Base-by-base conservation (phyloP, 2,888 invertebrate species). In the Dermolepida albohirtum region DNA sequence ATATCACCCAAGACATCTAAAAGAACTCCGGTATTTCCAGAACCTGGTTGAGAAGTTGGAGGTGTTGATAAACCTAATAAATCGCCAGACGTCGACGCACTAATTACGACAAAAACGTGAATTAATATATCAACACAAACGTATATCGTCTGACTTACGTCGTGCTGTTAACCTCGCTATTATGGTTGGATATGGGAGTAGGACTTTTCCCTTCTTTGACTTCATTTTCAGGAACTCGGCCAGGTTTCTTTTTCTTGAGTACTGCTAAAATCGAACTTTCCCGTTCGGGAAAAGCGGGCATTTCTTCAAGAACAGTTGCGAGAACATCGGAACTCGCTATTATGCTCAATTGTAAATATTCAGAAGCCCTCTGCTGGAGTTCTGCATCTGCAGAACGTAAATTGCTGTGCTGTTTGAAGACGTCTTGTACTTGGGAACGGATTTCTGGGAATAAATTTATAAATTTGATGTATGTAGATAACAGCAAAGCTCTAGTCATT, bases 371-470 rank as follows among this genome's bases (percentile, higher is more conserved):
- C 83, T 99, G 99, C 81, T 99, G 99, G 68, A 99, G 85, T 83
- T 99, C 99, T 39, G 98, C 98, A 86, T 99, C 99, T 14, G 99
- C 96, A 76, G 97, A 98, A 43, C 97, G 90, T 74, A 98, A 86
- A 85, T 99, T 98, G 79, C 97, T 97, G 81, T 98, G 96, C 78
- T 94, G 94, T 75, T 89, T 89, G 83, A 96, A 95, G 74, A 98
- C 95, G 83, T 96, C 95, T 85, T 98, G 97, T 7, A 72, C 97
- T 77, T 95, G 93, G 72, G 89, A 89, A 84, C 97, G 95, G 79
- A 99, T 98, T 87, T 99, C 99, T 59, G 98, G 98, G 85, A 99
- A 99, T 62, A 99, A 88, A 86, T 99, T 99, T 72, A 99, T 94
- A 84, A 99, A 98, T 86, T 99, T 99, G 77, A 99, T 97, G 82